phyloP scores from a whole-genome alignment of 2,888 invertebrate genomes.

The Daptonema setosum region DNA sequence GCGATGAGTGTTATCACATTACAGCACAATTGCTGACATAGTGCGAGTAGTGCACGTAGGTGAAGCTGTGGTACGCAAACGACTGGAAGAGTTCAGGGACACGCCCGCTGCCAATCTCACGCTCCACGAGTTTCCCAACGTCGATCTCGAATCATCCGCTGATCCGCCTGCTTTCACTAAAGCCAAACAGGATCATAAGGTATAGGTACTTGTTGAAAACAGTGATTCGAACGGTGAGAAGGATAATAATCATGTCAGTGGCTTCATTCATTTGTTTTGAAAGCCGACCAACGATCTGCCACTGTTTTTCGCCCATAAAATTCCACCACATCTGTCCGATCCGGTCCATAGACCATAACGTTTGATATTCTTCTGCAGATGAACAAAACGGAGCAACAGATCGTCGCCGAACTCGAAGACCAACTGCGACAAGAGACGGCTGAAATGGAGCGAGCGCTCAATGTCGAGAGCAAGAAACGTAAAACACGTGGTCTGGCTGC shows the following conservation, averaged over 20 bases:
- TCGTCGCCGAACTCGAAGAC: neutral
- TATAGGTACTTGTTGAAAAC: no score
- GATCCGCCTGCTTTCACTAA: slow-evolving; percentile 75
- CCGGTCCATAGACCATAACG: no score
- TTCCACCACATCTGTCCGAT: no score
- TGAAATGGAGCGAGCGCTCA: neutral
- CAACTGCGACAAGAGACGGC: neutral
- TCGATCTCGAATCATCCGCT: slow-evolving; percentile 82
- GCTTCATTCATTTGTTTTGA: no score
- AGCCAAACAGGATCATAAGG: slow-evolving; percentile 2
- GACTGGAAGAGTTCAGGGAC: slow-evolving; percentile 72
- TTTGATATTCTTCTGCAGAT: no score
- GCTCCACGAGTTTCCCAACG: slow-evolving; percentile 82
- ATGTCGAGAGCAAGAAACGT: neutral
- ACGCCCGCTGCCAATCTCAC: slow-evolving; percentile 85
- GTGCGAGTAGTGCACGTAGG: slow-evolving; percentile 23
- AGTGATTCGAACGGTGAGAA: no score
- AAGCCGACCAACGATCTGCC: no score
- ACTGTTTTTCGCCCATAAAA: no score
- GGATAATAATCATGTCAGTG: no score
- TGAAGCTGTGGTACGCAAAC: slow-evolving; percentile 18
- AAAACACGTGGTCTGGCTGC: no score
- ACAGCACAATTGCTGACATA: slow-evolving; percentile 15
- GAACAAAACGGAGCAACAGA: neutral
- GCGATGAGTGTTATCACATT: neutral